phyloP scores from a whole-genome alignment of 2,888 invertebrate genomes.

The Ethmia dodecea region DNA sequence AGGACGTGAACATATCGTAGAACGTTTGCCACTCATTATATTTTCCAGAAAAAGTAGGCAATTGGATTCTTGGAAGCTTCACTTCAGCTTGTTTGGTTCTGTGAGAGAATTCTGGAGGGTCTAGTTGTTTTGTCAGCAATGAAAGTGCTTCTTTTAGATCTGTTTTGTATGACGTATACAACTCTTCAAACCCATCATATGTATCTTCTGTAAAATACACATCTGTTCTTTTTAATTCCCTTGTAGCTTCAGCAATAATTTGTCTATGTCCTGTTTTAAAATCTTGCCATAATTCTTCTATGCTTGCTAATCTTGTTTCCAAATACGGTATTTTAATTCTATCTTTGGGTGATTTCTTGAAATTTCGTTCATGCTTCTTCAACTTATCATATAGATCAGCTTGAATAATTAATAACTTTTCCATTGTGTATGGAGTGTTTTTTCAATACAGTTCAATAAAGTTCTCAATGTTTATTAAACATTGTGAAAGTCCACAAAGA shows the following conservation, averaged over 20 bases:
- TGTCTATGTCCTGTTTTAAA: no score
- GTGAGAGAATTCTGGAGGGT: no score
- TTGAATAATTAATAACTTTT: no score
- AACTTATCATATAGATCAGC: no score
- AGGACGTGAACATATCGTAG: constrained; percentile 14
- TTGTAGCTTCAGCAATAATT: no score
- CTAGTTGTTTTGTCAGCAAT: not conserved
- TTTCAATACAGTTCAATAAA: no score
- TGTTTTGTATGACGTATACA: no score
- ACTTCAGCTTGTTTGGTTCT: constrained; percentile 5
- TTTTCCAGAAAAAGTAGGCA: constrained; percentile 13
- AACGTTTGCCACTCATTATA: constrained; percentile 18
- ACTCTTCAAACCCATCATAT: not conserved
- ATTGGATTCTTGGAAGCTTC: constrained; percentile 13
- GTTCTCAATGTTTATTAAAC: no score
- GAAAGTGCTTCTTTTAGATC: no score
- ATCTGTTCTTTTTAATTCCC: constrained; percentile 1
- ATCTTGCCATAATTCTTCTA: constrained; percentile 1
- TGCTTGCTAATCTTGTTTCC: constrained; percentile 1
- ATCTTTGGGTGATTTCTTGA: not conserved
- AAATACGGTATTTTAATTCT: constrained; percentile 1
- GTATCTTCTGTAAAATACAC: constrained; percentile 2
- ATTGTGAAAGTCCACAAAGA: no score
- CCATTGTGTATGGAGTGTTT: no score
- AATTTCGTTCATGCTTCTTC: no score